Evolutionary conservation across 2,888 invertebrate species (phyloP), one percentile per base, ranked within the genome.

Genomic region (Oscheius myriophilus): DNA sequence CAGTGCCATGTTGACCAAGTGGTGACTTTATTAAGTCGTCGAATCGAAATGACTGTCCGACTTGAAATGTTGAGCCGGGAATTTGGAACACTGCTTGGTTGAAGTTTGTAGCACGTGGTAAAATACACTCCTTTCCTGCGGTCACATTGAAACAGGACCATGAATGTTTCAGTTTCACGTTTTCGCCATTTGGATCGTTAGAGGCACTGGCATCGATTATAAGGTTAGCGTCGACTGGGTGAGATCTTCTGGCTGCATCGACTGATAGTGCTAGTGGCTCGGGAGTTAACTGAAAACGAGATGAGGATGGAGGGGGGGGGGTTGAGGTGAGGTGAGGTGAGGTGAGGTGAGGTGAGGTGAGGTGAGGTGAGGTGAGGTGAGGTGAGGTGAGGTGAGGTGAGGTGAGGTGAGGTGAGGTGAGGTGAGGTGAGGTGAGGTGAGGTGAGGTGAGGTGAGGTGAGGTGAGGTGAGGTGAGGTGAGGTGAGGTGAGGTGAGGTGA

Each of bases 1-100:
- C 59, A 41, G 62, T 70, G 14, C 58, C 72, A 25, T 63, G 67
- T 45, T 69, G 63, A 12, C 72, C 66, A 1, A 33, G 21, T 1
- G 51, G 65, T 18, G 72, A 63, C 11, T 59, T 49, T 1, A 72
- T 67, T 0, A 46, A 64, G 18, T 69, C 67, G 0, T 69, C 67
- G 45, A 75, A 53, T 4, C 26, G 61, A 49, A 45, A 61, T 6
- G 25, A 18, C 26, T 46, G 49, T 33, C 39, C 39, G n/a, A 16
- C 33, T n/a, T 46, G 16, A 18, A 61, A 12, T 6, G 6, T 25
- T 14, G 4, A 18, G 23, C 25, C 26, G 6, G 26, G 16, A 2
- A 61, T 3, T 46, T 61, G 33, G n/a, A 61, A 49, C 14, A 45
- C 26, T 11, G 46, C 11, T 1, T 46, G 49, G 18, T 61, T 11